These are phyloP conservation scores for Numenius arquata DNA, from an alignment of 2,113 vertebrate species.

Conservation along the genomic window DNA sequence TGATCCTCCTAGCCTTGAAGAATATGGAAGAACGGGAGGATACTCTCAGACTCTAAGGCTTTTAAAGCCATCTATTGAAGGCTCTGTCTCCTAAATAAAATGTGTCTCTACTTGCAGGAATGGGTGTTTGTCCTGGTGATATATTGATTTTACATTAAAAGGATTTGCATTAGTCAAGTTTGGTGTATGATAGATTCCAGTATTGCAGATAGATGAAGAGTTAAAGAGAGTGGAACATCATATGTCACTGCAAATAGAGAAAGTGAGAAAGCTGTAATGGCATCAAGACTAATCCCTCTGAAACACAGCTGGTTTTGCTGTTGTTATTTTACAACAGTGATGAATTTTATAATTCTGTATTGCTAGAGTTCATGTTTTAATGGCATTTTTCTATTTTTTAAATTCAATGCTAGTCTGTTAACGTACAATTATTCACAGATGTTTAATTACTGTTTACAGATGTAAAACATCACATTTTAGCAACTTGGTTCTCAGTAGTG, in stretches of 20 bases:
- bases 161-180: not conserved
- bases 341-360: not conserved
- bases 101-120: not conserved
- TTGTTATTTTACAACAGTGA: not conserved
- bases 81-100: not conserved
- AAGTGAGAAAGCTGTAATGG: not conserved
- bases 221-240: not conserved
- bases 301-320: not conserved
- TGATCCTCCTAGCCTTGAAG: not conserved
- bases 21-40: not conserved
- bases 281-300: not conserved
- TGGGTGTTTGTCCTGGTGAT: not conserved
- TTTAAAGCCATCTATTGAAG: not conserved
- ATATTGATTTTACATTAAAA: conserved; percentile 14
- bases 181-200: not conserved
- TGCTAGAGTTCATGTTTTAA: not conserved
- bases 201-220: not conserved
- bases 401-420: not conserved
- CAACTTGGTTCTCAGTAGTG: not conserved
- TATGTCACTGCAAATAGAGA: not conserved
- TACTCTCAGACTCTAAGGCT: not conserved
- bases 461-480: not conserved
- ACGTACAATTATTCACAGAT: not conserved
- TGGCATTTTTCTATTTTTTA: not conserved
- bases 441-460: conserved; percentile 14